Conservation (phyloP, 1,140 invertebrate genomes). For the Vollenhovia emeryi region DNA sequence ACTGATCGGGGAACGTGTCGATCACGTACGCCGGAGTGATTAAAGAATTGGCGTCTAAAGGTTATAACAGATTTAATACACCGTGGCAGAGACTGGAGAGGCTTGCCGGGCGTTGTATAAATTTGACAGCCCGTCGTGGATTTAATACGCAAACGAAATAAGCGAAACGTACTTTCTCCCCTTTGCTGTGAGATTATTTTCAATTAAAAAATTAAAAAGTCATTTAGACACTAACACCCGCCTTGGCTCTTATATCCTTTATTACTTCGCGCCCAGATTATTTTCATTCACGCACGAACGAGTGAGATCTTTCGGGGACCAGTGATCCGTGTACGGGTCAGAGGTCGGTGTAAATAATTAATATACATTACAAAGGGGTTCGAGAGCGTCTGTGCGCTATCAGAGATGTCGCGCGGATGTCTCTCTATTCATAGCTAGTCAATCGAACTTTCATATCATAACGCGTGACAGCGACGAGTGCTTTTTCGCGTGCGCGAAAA, state of each 20-base stretch:
- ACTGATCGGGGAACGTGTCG: neutral
- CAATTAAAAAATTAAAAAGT: neutral
- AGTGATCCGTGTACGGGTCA: no score
- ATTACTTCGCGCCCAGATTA: no score
- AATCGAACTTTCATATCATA: slow-evolving; percentile 28
- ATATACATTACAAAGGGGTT: slow-evolving; percentile 3
- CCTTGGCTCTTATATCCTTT: no score
- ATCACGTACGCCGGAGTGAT: neutral
- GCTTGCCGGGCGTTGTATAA: neutral
- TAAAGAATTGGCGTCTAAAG: neutral
- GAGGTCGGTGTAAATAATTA: slow-evolving; percentile 18
- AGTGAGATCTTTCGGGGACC: neutral
- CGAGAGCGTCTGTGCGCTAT: neutral
- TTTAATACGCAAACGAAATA: neutral
- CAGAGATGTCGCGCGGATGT: slow-evolving; percentile 20
- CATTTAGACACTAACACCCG: no score
- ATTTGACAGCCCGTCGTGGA: neutral
- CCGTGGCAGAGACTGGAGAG: neutral
- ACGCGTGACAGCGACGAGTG: slow-evolving; percentile 38
- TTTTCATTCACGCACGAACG: neutral
- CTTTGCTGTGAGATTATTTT: no score
- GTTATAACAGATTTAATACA: slow-evolving; percentile 8
- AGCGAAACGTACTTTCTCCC: neutral
- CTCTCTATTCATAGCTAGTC: slow-evolving; percentile 28
- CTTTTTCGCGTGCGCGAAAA: slow-evolving; percentile 33